phyloP scores from a whole-genome alignment of 2,797 vertebrate species.

The Liparis tanakae region DNA sequence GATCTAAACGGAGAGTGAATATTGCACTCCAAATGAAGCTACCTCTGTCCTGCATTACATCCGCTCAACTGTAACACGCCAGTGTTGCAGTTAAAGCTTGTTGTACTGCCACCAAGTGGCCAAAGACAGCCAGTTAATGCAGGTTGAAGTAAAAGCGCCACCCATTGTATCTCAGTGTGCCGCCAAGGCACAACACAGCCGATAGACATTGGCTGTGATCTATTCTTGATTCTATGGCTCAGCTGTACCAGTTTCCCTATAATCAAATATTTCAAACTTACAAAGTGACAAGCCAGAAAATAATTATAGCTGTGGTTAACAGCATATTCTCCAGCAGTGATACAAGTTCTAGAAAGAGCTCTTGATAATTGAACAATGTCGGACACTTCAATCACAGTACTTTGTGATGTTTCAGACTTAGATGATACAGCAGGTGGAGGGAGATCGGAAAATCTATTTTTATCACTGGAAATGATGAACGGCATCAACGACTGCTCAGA shows the following conservation, averaged over 20 bases:
- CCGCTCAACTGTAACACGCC: neutral
- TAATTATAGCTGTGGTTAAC: neutral
- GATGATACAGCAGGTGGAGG: neutral
- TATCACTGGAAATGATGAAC: neutral
- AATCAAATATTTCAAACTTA: neutral
- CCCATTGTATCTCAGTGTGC: neutral
- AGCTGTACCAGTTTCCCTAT: too few relatives aligned
- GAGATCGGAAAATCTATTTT: neutral
- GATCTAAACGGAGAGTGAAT: neutral
- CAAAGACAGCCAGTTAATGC: neutral
- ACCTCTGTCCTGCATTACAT: neutral
- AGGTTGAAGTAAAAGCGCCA: neutral
- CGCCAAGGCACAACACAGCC: neutral
- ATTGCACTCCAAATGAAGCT: neutral
- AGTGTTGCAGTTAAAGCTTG: neutral
- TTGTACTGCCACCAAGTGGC: slow-evolving; percentile 1
- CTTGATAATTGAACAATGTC: too few relatives aligned
- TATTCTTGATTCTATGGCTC: neutral
- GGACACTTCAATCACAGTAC: too few relatives aligned
- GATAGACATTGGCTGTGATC: neutral
- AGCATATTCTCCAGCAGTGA: too few relatives aligned
- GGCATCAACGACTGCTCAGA: too few relatives aligned
- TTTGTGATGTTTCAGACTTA: neutral
- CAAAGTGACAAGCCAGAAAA: neutral
- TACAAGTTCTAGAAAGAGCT: too few relatives aligned